These are phyloP conservation scores for Lophius americanus DNA, from an alignment of 2,797 vertebrate species.

Conservation along the genomic window DNA sequence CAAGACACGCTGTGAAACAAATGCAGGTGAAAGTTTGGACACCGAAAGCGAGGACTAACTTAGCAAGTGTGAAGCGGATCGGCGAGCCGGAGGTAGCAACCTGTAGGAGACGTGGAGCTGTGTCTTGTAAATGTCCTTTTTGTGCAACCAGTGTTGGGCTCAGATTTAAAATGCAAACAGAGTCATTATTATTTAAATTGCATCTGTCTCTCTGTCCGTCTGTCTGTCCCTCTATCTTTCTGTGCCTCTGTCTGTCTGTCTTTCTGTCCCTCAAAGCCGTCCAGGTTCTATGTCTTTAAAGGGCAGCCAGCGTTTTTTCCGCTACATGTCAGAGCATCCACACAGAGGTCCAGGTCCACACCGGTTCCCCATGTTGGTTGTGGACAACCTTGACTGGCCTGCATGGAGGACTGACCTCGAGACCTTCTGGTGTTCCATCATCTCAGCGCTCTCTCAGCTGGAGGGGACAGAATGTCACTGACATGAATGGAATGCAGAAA, in stretches of 20 bases:
- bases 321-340: too few species aligned
- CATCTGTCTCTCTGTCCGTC: constrained; percentile 10
- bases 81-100: neutral
- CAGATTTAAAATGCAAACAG: constrained; percentile 30
- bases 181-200: constrained; percentile 28
- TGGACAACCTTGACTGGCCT: too few species aligned
- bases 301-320: too few species aligned
- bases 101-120: neutral
- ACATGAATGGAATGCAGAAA: neutral
- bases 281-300: neutral
- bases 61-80: constrained; percentile 38
- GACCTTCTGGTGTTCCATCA: neutral
- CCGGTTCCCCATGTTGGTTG: too few species aligned
- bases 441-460: neutral
- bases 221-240: too few species aligned
- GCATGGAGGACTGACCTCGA: neutral
- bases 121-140: constrained; percentile 60
- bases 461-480: neutral
- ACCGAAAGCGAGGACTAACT: constrained; percentile 36
- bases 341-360: too few species aligned
- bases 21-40: constrained; percentile 22
- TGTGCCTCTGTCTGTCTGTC: too few species aligned
- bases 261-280: too few species aligned
- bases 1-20: constrained; percentile 24
- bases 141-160: constrained; percentile 56